Evolutionary conservation across 2,797 vertebrate genomes (phyloP).

Genomic region (Malurus leucopterus): DNA sequence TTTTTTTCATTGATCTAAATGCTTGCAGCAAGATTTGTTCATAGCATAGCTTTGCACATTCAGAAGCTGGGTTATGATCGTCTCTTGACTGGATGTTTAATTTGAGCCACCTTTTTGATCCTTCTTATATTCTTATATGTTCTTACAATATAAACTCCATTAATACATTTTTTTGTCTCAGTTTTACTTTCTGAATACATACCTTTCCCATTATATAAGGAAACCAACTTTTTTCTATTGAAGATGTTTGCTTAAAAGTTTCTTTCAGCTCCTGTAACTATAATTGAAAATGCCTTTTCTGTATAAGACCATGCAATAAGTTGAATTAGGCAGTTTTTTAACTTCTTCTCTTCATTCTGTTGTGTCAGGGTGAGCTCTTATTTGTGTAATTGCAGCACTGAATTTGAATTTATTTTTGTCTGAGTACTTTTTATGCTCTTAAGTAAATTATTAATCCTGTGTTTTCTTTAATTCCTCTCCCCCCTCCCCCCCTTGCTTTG

Average conservation of each 20-base stretch:
- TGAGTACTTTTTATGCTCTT: background rate
- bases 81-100: background rate
- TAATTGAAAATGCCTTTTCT: background rate
- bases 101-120: background rate
- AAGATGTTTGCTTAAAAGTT: background rate
- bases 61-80: background rate
- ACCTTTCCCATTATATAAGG: background rate
- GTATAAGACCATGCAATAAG: background rate
- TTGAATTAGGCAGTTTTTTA: background rate
- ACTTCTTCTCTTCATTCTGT: background rate
- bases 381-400: background rate
- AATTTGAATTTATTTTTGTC: background rate
- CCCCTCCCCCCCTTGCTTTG: background rate
- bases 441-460: background rate
- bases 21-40: background rate
- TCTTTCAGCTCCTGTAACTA: background rate
- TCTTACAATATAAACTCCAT: background rate
- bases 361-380: background rate
- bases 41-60: background rate
- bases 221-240: rapidly evolving
- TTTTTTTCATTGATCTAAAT: background rate
- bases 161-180: background rate
- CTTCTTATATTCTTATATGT: background rate
- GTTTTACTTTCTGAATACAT: background rate
- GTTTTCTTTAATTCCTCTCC: background rate